These are phyloP conservation scores for Graphium colonna DNA, from an alignment of 2,888 invertebrate species.

Conservation along the genomic window DNA sequence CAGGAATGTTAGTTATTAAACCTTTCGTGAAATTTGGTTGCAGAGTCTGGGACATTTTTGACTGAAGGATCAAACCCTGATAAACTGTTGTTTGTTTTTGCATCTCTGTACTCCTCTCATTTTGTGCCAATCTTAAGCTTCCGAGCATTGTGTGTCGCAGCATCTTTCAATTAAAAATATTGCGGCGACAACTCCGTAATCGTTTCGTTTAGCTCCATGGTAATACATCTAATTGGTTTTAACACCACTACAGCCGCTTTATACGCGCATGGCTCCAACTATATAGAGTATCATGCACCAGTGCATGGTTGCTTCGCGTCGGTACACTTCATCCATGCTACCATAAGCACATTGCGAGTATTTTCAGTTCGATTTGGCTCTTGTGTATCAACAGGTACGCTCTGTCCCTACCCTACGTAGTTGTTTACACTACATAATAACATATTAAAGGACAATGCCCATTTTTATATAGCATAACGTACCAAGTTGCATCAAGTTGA, in stretches of 20 bases:
- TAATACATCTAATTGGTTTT: constrained; percentile 19
- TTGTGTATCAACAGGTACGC: not conserved
- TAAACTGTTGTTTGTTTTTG: no score
- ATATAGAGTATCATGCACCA: not conserved
- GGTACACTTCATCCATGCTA: not conserved
- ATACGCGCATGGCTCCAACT: constrained; percentile 16
- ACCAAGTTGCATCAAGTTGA: no score
- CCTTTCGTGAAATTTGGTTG: no score
- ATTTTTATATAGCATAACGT: no score
- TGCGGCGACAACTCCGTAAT: constrained; percentile 42
- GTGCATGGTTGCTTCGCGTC: constrained; percentile 1
- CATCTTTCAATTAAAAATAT: constrained; percentile 52
- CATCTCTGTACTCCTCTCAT: no score
- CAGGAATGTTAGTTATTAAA: no score
- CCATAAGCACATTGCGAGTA: not conserved
- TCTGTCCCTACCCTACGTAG: no score
- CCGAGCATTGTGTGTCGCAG: constrained; percentile 25
- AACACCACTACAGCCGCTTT: constrained; percentile 10
- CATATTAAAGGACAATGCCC: no score
- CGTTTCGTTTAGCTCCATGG: constrained; percentile 35
- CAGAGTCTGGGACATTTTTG: no score
- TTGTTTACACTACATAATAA: no score
- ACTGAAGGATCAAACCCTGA: no score
- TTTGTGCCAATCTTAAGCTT: constrained; percentile 8
- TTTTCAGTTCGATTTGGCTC: not conserved